phyloP scores from a whole-genome alignment of 2,113 vertebrate genomes.

The Beaufortia kweichowensis region DNA sequence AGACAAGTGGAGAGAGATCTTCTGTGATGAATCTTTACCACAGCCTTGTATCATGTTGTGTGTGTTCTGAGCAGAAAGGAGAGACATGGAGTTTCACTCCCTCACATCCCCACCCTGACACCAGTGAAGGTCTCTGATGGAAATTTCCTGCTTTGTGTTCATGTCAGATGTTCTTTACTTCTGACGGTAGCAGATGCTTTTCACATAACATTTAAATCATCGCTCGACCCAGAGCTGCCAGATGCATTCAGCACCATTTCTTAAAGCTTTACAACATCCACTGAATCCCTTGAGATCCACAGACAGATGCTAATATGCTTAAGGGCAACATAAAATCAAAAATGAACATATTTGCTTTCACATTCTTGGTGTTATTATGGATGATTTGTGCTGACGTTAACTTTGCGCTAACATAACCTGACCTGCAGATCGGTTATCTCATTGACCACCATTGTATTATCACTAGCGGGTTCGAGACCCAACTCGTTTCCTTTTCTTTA shows the following conservation, averaged over 20 bases:
- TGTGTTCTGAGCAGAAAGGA: slow-evolving; percentile 9
- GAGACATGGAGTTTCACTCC: background rate
- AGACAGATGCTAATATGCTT: background rate
- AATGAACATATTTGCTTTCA: too few species aligned
- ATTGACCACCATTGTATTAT: too few species aligned
- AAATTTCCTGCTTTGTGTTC: slow-evolving; percentile 70
- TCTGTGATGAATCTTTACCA: slow-evolving; percentile 75
- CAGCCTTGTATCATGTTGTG: slow-evolving; percentile 58
- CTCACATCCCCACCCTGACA: slow-evolving; percentile 62
- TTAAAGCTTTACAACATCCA: background rate
- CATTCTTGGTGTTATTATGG: too few species aligned
- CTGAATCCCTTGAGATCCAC: background rate
- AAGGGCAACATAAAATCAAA: background rate
- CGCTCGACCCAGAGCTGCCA: slow-evolving; percentile 13
- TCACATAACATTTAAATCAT: slow-evolving; percentile 66
- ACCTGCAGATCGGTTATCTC: too few species aligned
- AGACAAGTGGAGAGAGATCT: slow-evolving; percentile 49
- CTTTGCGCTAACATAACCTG: too few species aligned
- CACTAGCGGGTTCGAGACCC: too few species aligned
- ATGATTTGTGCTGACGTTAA: too few species aligned
- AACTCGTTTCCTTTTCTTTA: too few species aligned
- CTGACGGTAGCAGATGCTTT: slow-evolving; percentile 64
- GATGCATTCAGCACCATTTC: background rate
- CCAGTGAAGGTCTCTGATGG: slow-evolving; percentile 75
- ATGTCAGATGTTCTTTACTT: slow-evolving; percentile 71